Percentiles rank a stretch among this genome's conserved stretches.
phyloP scores from a whole-genome alignment of 1,140 invertebrate species.

The Hycleus phaleratus region DNA sequence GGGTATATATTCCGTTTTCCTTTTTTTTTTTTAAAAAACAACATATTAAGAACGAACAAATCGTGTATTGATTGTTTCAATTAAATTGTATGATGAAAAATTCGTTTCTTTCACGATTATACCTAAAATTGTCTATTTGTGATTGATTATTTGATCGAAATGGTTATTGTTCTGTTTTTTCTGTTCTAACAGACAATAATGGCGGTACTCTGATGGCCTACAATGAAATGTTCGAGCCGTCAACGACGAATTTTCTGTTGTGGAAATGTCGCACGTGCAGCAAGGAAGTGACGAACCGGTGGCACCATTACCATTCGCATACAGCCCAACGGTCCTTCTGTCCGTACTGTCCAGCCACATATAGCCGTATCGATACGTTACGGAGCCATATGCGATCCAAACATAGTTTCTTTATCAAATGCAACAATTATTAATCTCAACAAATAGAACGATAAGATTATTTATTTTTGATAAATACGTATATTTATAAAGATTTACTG shows the following conservation, averaged over 20 bases:
- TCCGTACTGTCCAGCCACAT: constrained; percentile 75
- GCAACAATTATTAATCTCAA: constrained; percentile 1
- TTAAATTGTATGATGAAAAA: constrained; percentile 18
- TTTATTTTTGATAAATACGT: neutral
- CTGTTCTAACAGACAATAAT: constrained; percentile 20
- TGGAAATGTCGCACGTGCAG: constrained; percentile 73
- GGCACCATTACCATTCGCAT: constrained; percentile 81
- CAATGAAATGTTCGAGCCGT: constrained; percentile 71
- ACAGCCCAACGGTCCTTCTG: constrained; percentile 68
- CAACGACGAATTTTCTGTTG: constrained; percentile 55
- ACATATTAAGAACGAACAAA: neutral
- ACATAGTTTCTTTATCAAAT: constrained; percentile 53
- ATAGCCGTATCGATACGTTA: constrained; percentile 76
- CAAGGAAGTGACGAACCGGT: constrained; percentile 77
- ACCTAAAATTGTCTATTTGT: no score
- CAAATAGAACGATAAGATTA: neutral
- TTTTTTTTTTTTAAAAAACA: neutral
- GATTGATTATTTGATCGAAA: neutral
- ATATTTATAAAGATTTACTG: neutral
- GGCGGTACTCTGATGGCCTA: constrained; percentile 49
- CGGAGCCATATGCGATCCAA: constrained; percentile 67
- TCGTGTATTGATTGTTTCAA: constrained; percentile 17
- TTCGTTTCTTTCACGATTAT: neutral
- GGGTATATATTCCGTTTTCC: constrained; percentile 32
- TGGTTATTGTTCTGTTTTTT: neutral